These are phyloP conservation scores for Xestia ashworthii DNA, from an alignment of 2,888 invertebrate genomes.

Conservation along the genomic window DNA sequence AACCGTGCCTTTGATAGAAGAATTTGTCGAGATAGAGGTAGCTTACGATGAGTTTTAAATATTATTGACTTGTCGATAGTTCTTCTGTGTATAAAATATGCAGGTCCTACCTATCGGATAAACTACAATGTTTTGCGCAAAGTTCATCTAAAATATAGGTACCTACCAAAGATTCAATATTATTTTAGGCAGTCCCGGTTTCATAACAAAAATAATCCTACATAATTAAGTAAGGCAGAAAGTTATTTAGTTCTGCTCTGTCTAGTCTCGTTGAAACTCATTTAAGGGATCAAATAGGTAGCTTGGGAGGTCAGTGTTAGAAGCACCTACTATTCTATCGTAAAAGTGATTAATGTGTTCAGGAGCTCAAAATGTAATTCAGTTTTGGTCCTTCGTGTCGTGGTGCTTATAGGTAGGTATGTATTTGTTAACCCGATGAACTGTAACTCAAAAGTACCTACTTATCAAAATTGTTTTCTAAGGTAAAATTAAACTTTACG, in stretches of 20 bases:
- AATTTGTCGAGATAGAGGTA: background rate
- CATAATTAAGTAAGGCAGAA: conserved; percentile 43
- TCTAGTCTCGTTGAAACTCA: conserved; percentile 56
- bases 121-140: background rate
- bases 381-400: conserved; percentile 25
- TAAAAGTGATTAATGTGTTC: conserved; percentile 59
- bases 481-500: no score
- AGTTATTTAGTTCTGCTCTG: conserved; percentile 38
- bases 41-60: background rate
- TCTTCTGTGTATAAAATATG: background rate
- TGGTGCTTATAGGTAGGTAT: background rate
- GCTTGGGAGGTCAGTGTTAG: conserved; percentile 42
- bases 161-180: conserved; percentile 30
- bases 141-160: conserved; percentile 17
- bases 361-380: conserved; percentile 50
- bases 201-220: conserved; percentile 50
- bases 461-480: background rate
- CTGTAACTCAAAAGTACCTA: no score
- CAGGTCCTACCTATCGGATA: background rate
- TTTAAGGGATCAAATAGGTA: conserved; percentile 57
- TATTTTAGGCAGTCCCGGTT: conserved; percentile 23
- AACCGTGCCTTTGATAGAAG: no score
- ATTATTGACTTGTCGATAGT: background rate
- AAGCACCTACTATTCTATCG: conserved; percentile 33
- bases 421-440: background rate